Conservation (phyloP, 2,113 vertebrate species). For the Lanius collurio region DNA sequence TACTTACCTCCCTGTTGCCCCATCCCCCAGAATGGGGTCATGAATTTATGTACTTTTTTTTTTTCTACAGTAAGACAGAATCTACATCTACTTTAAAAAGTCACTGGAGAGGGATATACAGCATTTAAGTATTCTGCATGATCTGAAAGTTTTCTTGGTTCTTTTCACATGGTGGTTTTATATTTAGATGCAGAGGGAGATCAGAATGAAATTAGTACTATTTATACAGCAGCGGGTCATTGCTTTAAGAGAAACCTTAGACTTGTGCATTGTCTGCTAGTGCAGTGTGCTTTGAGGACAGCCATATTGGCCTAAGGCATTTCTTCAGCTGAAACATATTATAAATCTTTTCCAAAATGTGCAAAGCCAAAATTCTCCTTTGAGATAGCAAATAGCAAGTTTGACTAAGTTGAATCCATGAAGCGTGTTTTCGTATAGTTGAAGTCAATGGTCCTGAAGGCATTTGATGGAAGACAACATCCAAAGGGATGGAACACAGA, state of each 20-base stretch:
- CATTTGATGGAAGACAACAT: background rate
- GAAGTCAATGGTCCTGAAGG: background rate
- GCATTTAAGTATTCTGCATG: background rate
- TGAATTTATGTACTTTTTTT: background rate
- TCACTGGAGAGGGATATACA: accelerated
- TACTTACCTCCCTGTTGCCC: background rate
- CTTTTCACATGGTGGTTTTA: background rate
- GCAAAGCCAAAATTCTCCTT: background rate
- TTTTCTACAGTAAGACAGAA: background rate
- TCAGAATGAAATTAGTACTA: background rate
- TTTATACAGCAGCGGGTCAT: background rate
- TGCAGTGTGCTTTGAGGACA: background rate
- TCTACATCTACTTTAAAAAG: background rate
- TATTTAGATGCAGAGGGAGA: background rate
- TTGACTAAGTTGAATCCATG: background rate
- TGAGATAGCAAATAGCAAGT: background rate
- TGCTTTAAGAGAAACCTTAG: background rate
- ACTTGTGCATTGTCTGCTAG: background rate
- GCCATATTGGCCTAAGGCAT: background rate
- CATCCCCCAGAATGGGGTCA: background rate
- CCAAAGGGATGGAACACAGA: background rate
- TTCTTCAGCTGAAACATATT: background rate
- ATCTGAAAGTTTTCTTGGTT: background rate
- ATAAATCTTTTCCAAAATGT: background rate
- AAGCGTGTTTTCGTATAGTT: background rate